phyloP scores from a whole-genome alignment of 2,888 invertebrate species.

The Meta bourneti region DNA sequence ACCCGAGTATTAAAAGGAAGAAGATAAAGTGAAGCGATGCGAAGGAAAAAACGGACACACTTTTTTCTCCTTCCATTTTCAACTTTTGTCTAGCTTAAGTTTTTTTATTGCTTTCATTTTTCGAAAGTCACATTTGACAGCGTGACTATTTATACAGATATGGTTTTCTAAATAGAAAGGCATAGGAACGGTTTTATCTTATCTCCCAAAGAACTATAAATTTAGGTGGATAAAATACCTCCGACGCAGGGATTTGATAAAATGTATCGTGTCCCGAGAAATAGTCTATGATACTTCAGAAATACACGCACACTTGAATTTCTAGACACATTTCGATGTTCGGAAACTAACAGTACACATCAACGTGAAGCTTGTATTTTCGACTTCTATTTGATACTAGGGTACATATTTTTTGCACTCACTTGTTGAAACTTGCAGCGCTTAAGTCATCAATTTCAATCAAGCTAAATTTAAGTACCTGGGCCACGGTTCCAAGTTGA shows the following conservation, averaged over 20 bases:
- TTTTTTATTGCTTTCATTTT: not conserved
- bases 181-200: not conserved
- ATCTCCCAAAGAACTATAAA: not conserved
- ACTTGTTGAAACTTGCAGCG: too few relatives aligned
- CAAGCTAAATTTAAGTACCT: too few relatives aligned
- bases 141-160: constrained; percentile 1
- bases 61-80: constrained; percentile 11
- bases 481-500: too few relatives aligned
- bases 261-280: too few relatives aligned
- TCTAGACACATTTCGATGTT: too few relatives aligned
- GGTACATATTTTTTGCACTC: too few relatives aligned
- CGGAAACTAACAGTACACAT: too few relatives aligned
- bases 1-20: constrained; percentile 12
- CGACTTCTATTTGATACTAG: too few relatives aligned
- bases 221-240: not conserved
- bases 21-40: not conserved
- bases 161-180: not conserved
- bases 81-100: constrained; percentile 14
- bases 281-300: too few relatives aligned
- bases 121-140: constrained; percentile 1
- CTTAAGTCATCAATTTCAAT: too few relatives aligned
- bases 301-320: too few relatives aligned
- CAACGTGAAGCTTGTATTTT: too few relatives aligned
- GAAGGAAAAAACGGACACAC: not conserved
- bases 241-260: not conserved